A percentile compares a stretch with the other conserved stretches of the same genome.
These are phyloP conservation scores for Pseudomyrmex sp. DNA, from an alignment of 1,140 invertebrate species.

Conservation along the genomic window DNA sequence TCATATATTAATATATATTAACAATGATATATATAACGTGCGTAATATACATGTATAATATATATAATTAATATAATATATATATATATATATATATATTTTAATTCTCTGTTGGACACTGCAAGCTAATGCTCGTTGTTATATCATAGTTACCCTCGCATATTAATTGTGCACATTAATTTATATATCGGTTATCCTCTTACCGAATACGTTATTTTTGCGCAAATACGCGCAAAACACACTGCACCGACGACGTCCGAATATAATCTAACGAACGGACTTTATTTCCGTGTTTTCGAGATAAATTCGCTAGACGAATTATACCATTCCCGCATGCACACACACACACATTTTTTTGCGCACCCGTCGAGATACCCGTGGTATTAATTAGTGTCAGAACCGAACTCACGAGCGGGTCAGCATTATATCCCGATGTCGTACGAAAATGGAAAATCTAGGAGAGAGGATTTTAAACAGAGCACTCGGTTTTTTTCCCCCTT, in stretches of 20 bases:
- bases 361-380: not conserved
- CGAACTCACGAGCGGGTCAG: conserved; percentile 26
- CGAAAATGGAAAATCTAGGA: conserved; percentile 42
- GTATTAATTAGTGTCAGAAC: conserved; percentile 44
- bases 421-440: not conserved
- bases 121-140: too few species aligned
- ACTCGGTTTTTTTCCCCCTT: not conserved
- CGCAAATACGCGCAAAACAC: not conserved
- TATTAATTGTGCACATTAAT: not conserved
- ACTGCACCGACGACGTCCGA: too few species aligned
- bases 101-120: too few species aligned
- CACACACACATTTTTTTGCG: not conserved
- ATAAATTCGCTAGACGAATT: conserved; percentile 16
- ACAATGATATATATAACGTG: too few species aligned
- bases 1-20: too few species aligned
- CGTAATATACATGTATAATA: too few species aligned
- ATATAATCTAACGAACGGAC: not conserved
- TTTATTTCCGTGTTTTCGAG: not conserved
- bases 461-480: conserved; percentile 28
- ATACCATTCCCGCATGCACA: not conserved
- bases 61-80: too few species aligned
- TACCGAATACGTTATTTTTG: not conserved
- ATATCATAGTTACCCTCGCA: not conserved
- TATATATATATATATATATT: too few species aligned
- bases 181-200: not conserved